Percentiles rank a stretch among this genome's conserved stretches.
These are phyloP conservation scores for Drosophila biarmipes DNA, from an alignment of 1,140 invertebrate genomes.

Conservation along the genomic window DNA sequence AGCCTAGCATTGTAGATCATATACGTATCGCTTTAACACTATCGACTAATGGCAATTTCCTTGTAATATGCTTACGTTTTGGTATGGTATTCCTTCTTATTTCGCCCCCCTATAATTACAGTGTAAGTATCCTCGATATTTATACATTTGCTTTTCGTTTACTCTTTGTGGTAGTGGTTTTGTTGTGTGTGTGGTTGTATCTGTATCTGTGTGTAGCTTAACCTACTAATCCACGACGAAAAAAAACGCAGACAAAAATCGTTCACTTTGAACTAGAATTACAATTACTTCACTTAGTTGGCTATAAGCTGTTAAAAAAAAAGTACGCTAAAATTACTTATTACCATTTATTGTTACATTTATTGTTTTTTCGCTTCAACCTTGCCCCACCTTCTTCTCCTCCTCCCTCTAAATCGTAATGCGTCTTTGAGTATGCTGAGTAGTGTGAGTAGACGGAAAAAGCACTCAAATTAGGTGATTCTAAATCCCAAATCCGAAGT, in stretches of 20 bases:
- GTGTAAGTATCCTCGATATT: constrained; percentile 45
- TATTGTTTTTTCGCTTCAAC: constrained; percentile 59
- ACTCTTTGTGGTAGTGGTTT: constrained; percentile 21
- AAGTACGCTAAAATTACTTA: constrained; percentile 73
- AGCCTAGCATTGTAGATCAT: constrained; percentile 43
- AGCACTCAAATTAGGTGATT: constrained; percentile 5
- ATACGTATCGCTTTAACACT: constrained; percentile 68
- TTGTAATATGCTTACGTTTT: constrained; percentile 63
- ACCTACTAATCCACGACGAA: constrained; percentile 38
- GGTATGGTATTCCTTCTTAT: constrained; percentile 42
- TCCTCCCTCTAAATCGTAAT: constrained; percentile 43
- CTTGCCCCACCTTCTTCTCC: constrained; percentile 5
- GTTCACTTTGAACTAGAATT: constrained; percentile 58
- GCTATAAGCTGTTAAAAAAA: constrained; percentile 77
- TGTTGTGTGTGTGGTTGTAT: constrained; percentile 12
- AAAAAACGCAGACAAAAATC: constrained; percentile 45
- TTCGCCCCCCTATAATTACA: constrained; percentile 34
- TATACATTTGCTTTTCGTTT: constrained; percentile 52
- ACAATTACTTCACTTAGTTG: constrained; percentile 62
- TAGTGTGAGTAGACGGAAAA: constrained; percentile 23
- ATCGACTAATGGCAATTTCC: constrained; percentile 80
- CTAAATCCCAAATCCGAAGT: background rate
- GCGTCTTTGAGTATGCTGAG: constrained; percentile 71
- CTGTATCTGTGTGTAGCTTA: constrained; percentile 18
- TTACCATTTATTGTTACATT: constrained; percentile 75